These are phyloP conservation scores for Drosophila tristis DNA, from an alignment of 1,140 invertebrate species.

Conservation along the genomic window DNA sequence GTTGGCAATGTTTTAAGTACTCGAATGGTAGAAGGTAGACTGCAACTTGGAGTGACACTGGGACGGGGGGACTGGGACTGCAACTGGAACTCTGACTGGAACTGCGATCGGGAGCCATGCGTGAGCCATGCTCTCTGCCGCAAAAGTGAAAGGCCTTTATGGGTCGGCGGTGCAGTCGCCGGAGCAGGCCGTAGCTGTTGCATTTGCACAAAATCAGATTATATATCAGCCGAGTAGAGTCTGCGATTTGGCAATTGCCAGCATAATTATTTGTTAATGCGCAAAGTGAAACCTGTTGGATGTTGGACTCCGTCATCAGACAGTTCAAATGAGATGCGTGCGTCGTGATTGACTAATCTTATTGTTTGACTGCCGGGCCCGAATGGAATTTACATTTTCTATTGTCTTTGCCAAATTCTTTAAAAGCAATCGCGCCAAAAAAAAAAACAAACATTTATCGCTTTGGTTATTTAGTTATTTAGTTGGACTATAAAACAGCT, in stretches of 20 bases:
- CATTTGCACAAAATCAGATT: slow-evolving; percentile 69
- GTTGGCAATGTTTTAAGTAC: slow-evolving; percentile 22
- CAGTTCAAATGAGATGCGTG: slow-evolving; percentile 51
- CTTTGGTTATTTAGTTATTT: too few species aligned
- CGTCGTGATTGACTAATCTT: slow-evolving; percentile 54
- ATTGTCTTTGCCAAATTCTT: slow-evolving; percentile 61
- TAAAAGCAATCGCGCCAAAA: slow-evolving; percentile 46
- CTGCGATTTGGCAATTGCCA: slow-evolving; percentile 67
- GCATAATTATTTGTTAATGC: slow-evolving; percentile 64
- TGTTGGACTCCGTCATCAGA: slow-evolving; percentile 37
- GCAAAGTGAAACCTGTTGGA: slow-evolving; percentile 66
- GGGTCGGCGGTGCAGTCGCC: slow-evolving; percentile 53
- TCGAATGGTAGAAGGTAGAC: not conserved
- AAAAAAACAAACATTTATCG: slow-evolving; percentile 37
- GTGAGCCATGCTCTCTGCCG: slow-evolving; percentile 61
- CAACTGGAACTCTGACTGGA: slow-evolving; percentile 15
- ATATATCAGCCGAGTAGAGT: slow-evolving; percentile 58
- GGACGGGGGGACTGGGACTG: slow-evolving; percentile 11
- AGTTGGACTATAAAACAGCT: slow-evolving; percentile 36
- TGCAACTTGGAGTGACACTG: slow-evolving; percentile 25
- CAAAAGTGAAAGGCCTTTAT: slow-evolving; percentile 79
- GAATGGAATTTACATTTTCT: slow-evolving; percentile 65
- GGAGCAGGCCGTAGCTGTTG: slow-evolving; percentile 11
- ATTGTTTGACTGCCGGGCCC: slow-evolving; percentile 33
- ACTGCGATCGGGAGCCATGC: slow-evolving; percentile 46